Percentiles rank a stretch among this genome's conserved stretches.
Conservation (phyloP, 2,797 vertebrate species). For the Octomys mimax region DNA sequence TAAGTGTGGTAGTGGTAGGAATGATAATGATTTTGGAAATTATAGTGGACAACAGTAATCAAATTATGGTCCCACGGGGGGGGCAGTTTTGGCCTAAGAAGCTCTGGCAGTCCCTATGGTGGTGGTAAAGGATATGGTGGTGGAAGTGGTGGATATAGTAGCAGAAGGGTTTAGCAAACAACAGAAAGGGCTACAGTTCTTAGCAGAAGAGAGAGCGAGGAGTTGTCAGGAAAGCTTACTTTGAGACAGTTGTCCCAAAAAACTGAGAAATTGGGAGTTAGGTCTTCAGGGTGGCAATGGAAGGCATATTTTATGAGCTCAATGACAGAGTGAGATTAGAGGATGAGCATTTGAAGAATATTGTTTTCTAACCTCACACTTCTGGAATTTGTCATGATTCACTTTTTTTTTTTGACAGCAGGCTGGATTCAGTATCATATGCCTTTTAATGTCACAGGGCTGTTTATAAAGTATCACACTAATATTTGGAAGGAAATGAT, state of each 20-base stretch:
- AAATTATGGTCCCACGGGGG: no score
- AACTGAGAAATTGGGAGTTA: background rate
- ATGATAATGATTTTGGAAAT: no score
- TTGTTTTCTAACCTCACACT: background rate
- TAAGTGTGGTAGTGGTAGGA: no score
- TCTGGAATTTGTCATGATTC: constrained; percentile 39
- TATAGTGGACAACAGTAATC: no score
- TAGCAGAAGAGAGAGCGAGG: constrained; percentile 87
- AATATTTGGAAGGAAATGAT: background rate
- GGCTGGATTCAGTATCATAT: background rate
- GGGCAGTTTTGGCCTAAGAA: no score
- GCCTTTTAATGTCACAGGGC: background rate
- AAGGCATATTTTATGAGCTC: background rate
- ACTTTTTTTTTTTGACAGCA: background rate
- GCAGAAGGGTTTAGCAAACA: no score
- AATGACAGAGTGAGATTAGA: background rate
- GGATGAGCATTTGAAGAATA: background rate
- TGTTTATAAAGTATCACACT: background rate
- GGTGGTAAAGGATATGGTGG: no score
- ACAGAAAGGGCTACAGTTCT: no score
- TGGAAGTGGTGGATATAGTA: no score
- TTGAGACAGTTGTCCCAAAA: background rate
- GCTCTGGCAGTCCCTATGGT: no score
- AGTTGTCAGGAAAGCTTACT: constrained; percentile 98
- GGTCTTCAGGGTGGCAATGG: background rate